These are phyloP conservation scores for Thysanoteuthis rhombus DNA, from an alignment of 2,888 invertebrate genomes.

Conservation along the genomic window DNA sequence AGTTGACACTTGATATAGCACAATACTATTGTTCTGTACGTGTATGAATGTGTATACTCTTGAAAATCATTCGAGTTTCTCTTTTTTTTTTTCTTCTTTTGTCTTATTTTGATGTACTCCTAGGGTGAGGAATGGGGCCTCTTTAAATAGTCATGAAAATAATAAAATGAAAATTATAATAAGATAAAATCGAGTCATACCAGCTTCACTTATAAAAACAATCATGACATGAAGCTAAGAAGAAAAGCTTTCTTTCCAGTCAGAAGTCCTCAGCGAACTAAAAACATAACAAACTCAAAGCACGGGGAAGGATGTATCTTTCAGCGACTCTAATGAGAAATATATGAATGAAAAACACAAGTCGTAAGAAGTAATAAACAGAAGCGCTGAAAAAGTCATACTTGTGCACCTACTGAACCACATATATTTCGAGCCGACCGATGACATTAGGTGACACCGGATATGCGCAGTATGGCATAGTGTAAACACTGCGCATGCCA, in stretches of 20 bases:
- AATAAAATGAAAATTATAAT: not conserved
- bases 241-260: not conserved
- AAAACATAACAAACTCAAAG: not conserved
- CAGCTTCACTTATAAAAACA: not conserved
- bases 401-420: not conserved
- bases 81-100: not conserved
- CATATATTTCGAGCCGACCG: not conserved
- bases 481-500: not conserved
- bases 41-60: not conserved
- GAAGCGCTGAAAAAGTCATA: not conserved
- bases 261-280: not conserved
- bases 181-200: not conserved
- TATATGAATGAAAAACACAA: slow-evolving; percentile 12
- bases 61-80: not conserved
- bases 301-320: not conserved
- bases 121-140: not conserved
- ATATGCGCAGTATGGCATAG: not conserved
- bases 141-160: not conserved
- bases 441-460: not conserved
- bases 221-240: not conserved
- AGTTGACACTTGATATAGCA: too few species aligned
- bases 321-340: slow-evolving; percentile 12
- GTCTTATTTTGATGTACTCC: not conserved
- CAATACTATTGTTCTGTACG: too few species aligned
- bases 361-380: not conserved